phyloP scores from a whole-genome alignment of 2,113 vertebrate genomes.

The Bagarius yarrelli region DNA sequence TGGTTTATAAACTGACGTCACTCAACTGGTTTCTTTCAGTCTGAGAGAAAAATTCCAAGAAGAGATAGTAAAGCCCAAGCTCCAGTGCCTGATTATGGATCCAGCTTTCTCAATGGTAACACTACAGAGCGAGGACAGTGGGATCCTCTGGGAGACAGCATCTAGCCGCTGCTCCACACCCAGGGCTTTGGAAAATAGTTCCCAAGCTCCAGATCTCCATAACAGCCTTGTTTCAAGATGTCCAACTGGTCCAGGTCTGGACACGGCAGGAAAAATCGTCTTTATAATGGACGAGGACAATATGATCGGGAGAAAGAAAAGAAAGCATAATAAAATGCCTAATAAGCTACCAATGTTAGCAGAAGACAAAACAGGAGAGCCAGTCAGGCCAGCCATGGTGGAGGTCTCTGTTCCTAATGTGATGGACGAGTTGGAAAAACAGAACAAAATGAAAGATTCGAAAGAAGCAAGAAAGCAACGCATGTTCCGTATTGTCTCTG shows the following conservation, averaged over 20 bases:
- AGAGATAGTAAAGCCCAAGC: conserved; percentile 78
- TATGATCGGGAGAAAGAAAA: conserved; percentile 68
- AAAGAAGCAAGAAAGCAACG: conserved; percentile 71
- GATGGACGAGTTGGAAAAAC: conserved; percentile 52
- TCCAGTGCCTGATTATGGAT: conserved; percentile 88
- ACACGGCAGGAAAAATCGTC: conserved; percentile 79
- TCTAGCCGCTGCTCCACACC: conserved; percentile 82
- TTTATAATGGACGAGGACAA: conserved; percentile 87
- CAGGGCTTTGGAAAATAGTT: conserved; percentile 79
- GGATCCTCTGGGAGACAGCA: conserved; percentile 89
- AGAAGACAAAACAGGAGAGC: conserved; percentile 35
- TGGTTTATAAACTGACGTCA: neutral
- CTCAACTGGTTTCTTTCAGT: conserved; percentile 60
- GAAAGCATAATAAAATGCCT: conserved; percentile 56
- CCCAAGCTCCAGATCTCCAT: conserved; percentile 69
- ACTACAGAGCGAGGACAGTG: conserved; percentile 88
- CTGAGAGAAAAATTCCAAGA: conserved; percentile 79
- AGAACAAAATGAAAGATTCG: conserved; percentile 31
- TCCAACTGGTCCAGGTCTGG: conserved; percentile 60
- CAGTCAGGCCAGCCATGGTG: conserved; percentile 65
- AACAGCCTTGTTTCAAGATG: conserved; percentile 59
- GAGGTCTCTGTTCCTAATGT: conserved; percentile 66
- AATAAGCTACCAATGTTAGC: conserved; percentile 32
- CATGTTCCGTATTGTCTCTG: conserved; percentile 84
- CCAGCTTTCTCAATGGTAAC: conserved; percentile 90